Conservation (phyloP, 2,113 vertebrate species). For the Psephotus haematonotus region DNA sequence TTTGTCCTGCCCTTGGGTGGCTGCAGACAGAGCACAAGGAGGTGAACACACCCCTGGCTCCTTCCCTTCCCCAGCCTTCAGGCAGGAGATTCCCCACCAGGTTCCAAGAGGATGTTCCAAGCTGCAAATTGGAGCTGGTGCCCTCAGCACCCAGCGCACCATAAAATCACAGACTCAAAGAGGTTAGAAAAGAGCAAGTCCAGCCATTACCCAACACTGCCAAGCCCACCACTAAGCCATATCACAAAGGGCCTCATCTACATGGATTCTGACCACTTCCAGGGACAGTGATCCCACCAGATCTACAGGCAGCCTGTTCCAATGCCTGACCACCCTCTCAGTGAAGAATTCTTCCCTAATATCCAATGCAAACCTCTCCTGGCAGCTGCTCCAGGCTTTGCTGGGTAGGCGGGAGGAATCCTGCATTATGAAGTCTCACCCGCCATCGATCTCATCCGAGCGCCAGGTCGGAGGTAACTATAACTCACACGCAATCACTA, state of each 20-base stretch:
- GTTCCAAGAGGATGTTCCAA: fast-evolving
- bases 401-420: background rate
- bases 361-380: background rate
- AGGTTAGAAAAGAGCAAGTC: background rate
- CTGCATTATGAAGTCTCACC: background rate
- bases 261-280: background rate
- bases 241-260: background rate
- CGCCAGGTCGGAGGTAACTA: background rate
- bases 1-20: background rate
- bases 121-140: fast-evolving
- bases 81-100: background rate
- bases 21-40: background rate
- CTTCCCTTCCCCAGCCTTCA: background rate
- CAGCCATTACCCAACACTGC: background rate
- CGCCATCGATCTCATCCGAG: background rate
- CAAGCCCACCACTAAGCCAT: background rate
- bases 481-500: background rate
- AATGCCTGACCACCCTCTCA: background rate
- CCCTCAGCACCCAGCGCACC: background rate
- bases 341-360: background rate
- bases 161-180: background rate
- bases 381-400: background rate
- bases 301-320: background rate
- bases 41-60: background rate
- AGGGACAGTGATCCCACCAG: background rate